These are phyloP conservation scores for Camelus dromedarius DNA, from an alignment of 2,113 vertebrate species.

Conservation along the genomic window DNA sequence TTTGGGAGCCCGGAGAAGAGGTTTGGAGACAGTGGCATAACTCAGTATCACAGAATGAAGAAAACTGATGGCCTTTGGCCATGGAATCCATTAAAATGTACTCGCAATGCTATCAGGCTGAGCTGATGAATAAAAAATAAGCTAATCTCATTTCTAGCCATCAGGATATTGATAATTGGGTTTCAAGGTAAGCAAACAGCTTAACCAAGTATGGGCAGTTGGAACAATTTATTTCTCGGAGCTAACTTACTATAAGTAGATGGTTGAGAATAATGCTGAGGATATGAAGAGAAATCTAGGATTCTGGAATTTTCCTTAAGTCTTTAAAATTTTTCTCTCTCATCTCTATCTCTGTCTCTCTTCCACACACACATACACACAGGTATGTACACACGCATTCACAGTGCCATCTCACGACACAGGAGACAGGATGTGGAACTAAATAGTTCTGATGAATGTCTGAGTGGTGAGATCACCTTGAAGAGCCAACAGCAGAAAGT, in stretches of 20 bases:
- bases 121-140: constrained; percentile 61
- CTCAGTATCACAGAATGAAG: neutral
- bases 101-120: neutral
- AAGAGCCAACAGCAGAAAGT: neutral
- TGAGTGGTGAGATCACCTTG: neutral
- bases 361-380: too few species aligned
- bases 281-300: neutral
- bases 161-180: neutral
- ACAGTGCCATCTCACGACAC: neutral
- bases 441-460: neutral
- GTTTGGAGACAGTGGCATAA: neutral
- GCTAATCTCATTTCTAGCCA: constrained; percentile 23
- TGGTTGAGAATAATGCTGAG: neutral
- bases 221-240: constrained; percentile 13
- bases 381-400: neutral
- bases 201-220: neutral
- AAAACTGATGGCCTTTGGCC: neutral
- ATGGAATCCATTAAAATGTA: constrained; percentile 43
- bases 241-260: neutral
- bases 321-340: neutral
- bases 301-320: neutral
- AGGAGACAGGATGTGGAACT: neutral
- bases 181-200: neutral
- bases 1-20: neutral
- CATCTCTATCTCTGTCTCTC: neutral